These are phyloP conservation scores for Manis crassicaudata DNA, from an alignment of 2,797 vertebrate genomes.

Conservation along the genomic window DNA sequence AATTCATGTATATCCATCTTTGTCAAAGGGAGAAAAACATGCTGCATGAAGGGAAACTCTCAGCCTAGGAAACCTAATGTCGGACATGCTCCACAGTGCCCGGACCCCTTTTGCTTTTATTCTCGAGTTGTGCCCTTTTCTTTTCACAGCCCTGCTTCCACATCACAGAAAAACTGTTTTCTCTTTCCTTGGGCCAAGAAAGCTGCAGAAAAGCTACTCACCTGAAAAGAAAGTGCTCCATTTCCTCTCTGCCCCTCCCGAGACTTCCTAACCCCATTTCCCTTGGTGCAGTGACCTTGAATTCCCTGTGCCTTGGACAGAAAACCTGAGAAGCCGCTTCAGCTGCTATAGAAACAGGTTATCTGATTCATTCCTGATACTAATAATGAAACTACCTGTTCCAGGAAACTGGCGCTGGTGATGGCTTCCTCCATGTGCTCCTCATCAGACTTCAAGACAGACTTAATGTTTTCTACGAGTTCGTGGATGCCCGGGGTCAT, in stretches of 20 bases:
- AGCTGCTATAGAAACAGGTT: not conserved
- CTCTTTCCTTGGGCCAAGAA: not conserved
- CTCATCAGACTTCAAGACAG: slow-evolving; percentile 91
- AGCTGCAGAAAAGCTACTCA: not conserved
- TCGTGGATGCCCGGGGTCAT: slow-evolving; percentile 89
- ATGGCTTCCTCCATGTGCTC: slow-evolving; percentile 92
- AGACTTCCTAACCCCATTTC: not conserved
- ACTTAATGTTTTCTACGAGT: slow-evolving; percentile 91
- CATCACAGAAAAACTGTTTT: not conserved
- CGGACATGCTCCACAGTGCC: not conserved
- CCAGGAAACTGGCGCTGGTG: slow-evolving; percentile 91
- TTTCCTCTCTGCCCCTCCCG: not conserved
- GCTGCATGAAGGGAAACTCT: not conserved
- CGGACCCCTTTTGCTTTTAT: not conserved
- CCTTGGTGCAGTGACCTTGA: not conserved
- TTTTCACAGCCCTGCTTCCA: not conserved
- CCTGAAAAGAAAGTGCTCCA: not conserved
- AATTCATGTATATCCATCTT: not conserved
- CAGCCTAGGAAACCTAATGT: not conserved
- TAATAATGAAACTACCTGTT: slow-evolving; percentile 85
- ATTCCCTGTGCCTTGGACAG: not conserved
- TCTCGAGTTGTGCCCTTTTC: not conserved
- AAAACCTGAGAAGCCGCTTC: not conserved
- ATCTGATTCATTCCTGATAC: not conserved
- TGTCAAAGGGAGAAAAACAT: not conserved